These are phyloP conservation scores for Vireo altiloquus DNA, from an alignment of 2,113 vertebrate genomes.

Conservation along the genomic window DNA sequence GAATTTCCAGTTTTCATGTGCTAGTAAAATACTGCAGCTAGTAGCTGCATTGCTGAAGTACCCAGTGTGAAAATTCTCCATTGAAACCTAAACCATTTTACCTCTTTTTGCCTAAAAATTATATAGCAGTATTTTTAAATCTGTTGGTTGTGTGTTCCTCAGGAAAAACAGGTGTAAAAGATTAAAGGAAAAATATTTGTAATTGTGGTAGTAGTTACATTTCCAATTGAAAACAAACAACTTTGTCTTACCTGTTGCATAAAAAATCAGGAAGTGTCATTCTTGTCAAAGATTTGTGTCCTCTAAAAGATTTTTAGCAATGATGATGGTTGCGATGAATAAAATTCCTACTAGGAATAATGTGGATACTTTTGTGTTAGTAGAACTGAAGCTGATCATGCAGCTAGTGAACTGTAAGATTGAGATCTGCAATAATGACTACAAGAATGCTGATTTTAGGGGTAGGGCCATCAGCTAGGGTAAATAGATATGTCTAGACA, in stretches of 20 bases:
- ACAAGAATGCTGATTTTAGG: background rate
- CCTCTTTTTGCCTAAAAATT: background rate
- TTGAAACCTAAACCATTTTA: background rate
- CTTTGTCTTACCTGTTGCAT: background rate
- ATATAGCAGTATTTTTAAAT: background rate
- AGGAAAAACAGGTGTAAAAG: background rate
- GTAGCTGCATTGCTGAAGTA: background rate
- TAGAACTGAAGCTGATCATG: background rate
- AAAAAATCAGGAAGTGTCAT: background rate
- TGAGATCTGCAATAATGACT: background rate
- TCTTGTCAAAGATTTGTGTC: background rate
- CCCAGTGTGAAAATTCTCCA: background rate
- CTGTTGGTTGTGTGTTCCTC: background rate
- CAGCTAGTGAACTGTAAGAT: background rate
- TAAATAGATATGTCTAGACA: background rate
- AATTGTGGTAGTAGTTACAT: background rate
- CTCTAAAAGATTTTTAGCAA: background rate
- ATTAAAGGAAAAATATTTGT: background rate
- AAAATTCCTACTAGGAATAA: background rate
- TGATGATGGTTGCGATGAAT: background rate
- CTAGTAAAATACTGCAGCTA: background rate
- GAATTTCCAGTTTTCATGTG: background rate
- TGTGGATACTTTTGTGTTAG: background rate
- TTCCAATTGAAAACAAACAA: background rate
- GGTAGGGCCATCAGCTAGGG: background rate